Conservation (phyloP, 2,888 invertebrate species). For the Phortica magna region DNA sequence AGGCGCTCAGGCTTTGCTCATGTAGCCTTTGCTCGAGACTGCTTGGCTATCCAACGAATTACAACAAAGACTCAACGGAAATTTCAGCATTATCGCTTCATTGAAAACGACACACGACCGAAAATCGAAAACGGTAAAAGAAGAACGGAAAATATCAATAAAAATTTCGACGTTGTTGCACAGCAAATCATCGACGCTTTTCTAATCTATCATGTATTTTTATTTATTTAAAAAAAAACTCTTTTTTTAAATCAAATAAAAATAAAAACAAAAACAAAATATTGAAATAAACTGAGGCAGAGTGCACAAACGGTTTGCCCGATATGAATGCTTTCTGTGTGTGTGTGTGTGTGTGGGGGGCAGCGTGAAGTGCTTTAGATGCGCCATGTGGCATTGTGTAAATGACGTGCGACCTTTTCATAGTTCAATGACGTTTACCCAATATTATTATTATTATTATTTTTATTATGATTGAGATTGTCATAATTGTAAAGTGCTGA, state of each 20-base stretch:
- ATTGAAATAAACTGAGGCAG: background rate
- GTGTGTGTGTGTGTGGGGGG: background rate
- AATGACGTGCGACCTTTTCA: conserved; percentile 62
- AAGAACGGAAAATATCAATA: background rate
- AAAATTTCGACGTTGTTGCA: background rate
- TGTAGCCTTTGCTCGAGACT: too few relatives aligned
- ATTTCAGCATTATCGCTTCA: background rate
- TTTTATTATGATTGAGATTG: conserved; percentile 60
- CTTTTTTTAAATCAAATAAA: background rate
- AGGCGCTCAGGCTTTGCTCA: too few relatives aligned
- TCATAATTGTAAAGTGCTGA: conserved; percentile 58
- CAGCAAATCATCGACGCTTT: background rate
- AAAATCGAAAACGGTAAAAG: background rate
- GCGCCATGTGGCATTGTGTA: conserved; percentile 24
- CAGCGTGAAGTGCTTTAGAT: conserved; percentile 3
- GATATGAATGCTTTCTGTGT: background rate
- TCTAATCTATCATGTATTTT: conserved; percentile 12
- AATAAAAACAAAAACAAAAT: background rate
- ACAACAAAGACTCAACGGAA: background rate
- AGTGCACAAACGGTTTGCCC: background rate
- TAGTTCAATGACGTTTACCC: conserved; percentile 69
- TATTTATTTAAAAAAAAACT: background rate
- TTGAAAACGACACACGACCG: conserved; percentile 26
- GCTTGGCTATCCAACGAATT: background rate
- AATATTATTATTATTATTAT: conserved; percentile 57